These are phyloP conservation scores for Chaetodon trifasciatus DNA, from an alignment of 2,797 vertebrate species.

Conservation along the genomic window DNA sequence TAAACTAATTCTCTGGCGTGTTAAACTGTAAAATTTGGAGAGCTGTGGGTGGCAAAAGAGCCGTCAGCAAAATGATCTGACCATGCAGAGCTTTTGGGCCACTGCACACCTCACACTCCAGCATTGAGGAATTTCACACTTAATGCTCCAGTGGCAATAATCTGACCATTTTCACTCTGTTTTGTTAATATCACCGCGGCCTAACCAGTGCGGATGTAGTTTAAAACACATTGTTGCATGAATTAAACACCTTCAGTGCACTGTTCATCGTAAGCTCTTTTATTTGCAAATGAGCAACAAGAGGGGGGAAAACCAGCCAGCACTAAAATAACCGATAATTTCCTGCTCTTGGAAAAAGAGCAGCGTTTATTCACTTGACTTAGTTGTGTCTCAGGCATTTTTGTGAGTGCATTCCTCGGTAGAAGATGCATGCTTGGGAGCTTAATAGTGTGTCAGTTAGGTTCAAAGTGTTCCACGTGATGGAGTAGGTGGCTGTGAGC, in stretches of 20 bases:
- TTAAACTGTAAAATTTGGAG: constrained; percentile 36
- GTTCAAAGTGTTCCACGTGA: constrained; percentile 72
- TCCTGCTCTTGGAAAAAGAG: constrained; percentile 38
- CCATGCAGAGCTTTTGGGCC: constrained; percentile 21
- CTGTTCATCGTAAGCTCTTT: background rate
- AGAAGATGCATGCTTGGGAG: constrained; percentile 69
- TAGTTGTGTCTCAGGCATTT: constrained; percentile 58
- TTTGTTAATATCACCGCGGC: background rate
- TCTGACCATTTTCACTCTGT: constrained; percentile 7
- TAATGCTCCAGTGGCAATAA: constrained; percentile 33
- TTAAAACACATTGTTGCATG: background rate
- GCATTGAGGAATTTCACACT: constrained; percentile 30
- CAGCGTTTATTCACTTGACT: constrained; percentile 54
- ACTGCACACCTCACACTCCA: constrained; percentile 34
- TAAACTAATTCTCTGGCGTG: constrained; percentile 18
- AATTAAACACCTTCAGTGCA: constrained; percentile 1
- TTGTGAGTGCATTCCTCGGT: constrained; percentile 71
- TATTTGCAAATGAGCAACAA: constrained; percentile 31
- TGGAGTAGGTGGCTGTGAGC: constrained; percentile 73
- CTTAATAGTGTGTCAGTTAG: constrained; percentile 69
- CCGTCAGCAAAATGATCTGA: constrained; percentile 40
- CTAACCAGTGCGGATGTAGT: background rate
- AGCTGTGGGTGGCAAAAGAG: constrained; percentile 58
- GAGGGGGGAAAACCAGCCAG: constrained; percentile 18
- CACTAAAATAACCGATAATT: constrained; percentile 38